Percentiles rank a stretch among this genome's conserved stretches.
These are phyloP conservation scores for Scophthalmus maximus DNA, from an alignment of 2,113 vertebrate genomes.

Conservation along the genomic window DNA sequence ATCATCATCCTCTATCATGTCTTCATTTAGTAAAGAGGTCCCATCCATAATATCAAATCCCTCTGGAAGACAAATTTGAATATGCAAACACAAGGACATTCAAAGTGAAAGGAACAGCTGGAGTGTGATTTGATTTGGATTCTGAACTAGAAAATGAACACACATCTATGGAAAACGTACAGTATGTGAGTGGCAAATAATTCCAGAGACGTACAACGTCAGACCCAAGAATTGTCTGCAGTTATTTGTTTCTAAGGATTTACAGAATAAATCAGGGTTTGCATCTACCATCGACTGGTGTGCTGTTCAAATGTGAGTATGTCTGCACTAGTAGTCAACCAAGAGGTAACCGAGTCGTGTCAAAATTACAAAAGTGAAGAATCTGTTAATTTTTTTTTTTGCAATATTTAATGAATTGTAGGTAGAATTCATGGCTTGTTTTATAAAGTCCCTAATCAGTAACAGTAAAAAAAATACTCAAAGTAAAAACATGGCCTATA, in stretches of 20 bases:
- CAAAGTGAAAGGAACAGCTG: conserved; percentile 82
- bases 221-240: too few species aligned
- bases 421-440: not conserved
- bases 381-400: not conserved
- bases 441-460: not conserved
- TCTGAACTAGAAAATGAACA: conserved; percentile 55
- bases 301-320: not conserved
- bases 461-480: not conserved
- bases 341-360: conserved; percentile 27
- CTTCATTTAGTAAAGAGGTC: conserved; percentile 85
- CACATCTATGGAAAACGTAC: conserved; percentile 78
- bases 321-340: not conserved
- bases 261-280: too few species aligned
- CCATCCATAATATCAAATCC: conserved; percentile 87
- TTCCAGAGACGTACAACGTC: conserved; percentile 15
- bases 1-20: conserved; percentile 87
- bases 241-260: too few species aligned
- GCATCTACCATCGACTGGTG: not conserved
- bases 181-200: conserved; percentile 71
- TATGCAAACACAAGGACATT: conserved; percentile 82
- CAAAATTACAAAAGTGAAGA: conserved; percentile 4
- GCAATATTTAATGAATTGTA: not conserved
- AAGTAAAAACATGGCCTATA: too few species aligned
- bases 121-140: conserved; percentile 65
- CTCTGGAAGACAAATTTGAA: conserved; percentile 86